Evolutionary conservation across 2,888 invertebrate genomes (phyloP), one percentile per base, ranked within the genome.

Genomic region (Drosophila mimetica): DNA sequence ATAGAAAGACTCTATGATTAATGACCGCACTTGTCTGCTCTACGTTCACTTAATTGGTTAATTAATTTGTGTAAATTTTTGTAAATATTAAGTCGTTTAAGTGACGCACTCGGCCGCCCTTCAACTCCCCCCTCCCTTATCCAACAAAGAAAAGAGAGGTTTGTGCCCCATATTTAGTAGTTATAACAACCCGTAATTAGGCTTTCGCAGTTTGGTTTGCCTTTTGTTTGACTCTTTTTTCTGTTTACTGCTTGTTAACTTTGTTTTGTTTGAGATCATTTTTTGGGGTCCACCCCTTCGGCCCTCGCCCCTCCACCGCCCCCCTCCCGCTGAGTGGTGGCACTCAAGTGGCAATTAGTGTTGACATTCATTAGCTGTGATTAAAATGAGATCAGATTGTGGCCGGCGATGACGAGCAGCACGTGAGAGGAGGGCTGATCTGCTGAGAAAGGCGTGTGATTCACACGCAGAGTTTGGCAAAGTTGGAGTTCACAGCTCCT

Each of bases 301-400:
- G 37, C 5, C n/a, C 11, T 13, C 37, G 47, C 57, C 64, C 37
- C 61, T 39, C 5, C 44, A 1, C 22, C 22, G 1, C 5, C 9
- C 14, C 5, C 5, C 11, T 9, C 14, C 25, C 11, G 6, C 44
- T 6, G 11, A 44, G 28, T 58, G 77, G 60, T 55, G 71, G 47
- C 72, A 69, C 64, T 74, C 69, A 79, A 86, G 81, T 70, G 76
- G 77, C 86, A 82, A 86, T 86, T 86, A 82, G 78, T 64, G 76
- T 79, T 86, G 83, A 83, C 83, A 86, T 72, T 83, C 85, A 83
- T 83, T 83, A 84, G 79, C 85, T 59, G 71, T 75, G 82, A 86
- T 83, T 85, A 84, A 86, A 86, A 51, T 74, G 78, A 81, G 85
- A 86, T 84, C 84, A 81, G 79, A 82, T 82, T 78, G 61, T 61